Evolutionary conservation across 2,888 invertebrate genomes (phyloP).

Genomic region (Lasioglossum villosulum): DNA sequence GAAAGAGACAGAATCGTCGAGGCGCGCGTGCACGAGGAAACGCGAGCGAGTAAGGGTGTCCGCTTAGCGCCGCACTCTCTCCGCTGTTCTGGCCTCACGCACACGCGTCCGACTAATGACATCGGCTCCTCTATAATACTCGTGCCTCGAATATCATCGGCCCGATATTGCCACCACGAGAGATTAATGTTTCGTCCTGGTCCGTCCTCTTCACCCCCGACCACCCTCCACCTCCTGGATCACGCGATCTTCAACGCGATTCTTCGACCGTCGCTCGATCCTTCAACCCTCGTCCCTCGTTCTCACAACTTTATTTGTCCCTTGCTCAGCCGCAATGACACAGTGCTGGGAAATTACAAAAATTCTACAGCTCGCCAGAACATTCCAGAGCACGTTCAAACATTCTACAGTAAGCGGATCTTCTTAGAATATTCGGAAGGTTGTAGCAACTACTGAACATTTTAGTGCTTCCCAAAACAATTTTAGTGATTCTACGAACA

Average conservation of each 20-base stretch:
- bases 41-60: slow-evolving; percentile 53
- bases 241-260: not conserved
- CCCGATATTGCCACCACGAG: slow-evolving; percentile 82
- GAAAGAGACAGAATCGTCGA: not conserved
- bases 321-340: not conserved
- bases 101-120: slow-evolving; percentile 77
- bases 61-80: slow-evolving; percentile 43
- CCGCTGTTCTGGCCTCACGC: slow-evolving; percentile 56
- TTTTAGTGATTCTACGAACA: not conserved
- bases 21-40: slow-evolving; percentile 23
- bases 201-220: slow-evolving; percentile 9
- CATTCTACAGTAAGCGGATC: too few relatives aligned
- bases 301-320: not conserved
- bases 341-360: not conserved
- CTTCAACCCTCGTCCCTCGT: not conserved
- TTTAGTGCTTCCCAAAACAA: not conserved
- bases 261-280: not conserved
- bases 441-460: not conserved
- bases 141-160: slow-evolving; percentile 83
- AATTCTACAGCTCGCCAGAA: not conserved
- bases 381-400: not conserved
- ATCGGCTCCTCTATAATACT: slow-evolving; percentile 79
- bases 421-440: too few relatives aligned
- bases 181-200: slow-evolving; percentile 82
- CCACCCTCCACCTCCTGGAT: not conserved